phyloP scores from a whole-genome alignment of 1,140 invertebrate genomes.

The Teleogryllus occipitalis region DNA sequence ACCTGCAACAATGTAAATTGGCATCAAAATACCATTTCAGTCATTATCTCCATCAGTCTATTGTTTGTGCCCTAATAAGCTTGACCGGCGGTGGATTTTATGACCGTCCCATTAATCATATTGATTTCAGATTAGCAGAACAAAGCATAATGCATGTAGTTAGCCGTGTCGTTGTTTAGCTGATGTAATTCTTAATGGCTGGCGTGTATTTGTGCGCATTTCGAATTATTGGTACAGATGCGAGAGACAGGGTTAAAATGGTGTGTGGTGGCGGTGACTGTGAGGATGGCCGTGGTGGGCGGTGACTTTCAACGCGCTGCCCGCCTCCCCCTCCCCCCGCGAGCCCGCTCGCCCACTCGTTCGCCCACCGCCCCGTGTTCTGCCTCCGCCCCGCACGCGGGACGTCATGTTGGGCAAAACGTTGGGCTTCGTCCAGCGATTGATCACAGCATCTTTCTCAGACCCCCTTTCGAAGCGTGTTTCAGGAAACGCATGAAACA shows the following conservation, averaged over 20 bases:
- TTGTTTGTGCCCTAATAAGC: constrained; percentile 7
- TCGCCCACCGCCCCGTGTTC: too few species aligned
- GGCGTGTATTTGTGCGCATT: neutral
- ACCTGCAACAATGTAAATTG: constrained; percentile 10
- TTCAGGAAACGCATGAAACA: too few species aligned
- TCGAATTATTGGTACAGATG: neutral
- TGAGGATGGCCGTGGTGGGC: neutral
- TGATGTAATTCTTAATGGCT: neutral
- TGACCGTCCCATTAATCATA: constrained; percentile 13
- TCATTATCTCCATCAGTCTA: constrained; percentile 15
- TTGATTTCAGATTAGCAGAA: constrained; percentile 14
- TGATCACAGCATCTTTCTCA: too few species aligned
- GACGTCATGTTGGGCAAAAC: too few species aligned
- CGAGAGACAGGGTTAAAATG: constrained; percentile 1
- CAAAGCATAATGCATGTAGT: neutral
- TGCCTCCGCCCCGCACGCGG: too few species aligned
- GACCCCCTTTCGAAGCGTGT: too few species aligned
- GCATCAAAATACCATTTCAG: constrained; percentile 12
- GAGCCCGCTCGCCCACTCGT: too few species aligned
- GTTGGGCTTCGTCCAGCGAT: too few species aligned
- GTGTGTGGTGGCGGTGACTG: too few species aligned
- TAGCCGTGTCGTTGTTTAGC: neutral
- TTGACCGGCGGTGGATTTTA: constrained; percentile 4
- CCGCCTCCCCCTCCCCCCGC: too few species aligned
- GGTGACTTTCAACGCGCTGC: neutral